A percentile compares a stretch with the other conserved stretches of the same genome.
phyloP scores from a whole-genome alignment of 2,113 vertebrate genomes.

The Gymnocephalus cernua region DNA sequence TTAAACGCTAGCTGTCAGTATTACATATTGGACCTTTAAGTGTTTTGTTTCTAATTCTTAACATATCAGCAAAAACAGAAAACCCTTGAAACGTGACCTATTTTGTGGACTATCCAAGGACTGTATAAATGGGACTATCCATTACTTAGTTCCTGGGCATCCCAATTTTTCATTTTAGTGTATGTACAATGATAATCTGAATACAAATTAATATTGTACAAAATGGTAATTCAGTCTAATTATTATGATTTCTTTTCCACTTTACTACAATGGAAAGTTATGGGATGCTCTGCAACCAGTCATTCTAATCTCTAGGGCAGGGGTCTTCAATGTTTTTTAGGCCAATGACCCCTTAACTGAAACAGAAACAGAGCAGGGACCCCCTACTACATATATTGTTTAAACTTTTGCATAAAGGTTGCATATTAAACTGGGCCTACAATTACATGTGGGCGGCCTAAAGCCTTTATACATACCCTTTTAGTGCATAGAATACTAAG shows the following conservation, averaged over 20 bases:
- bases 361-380: too few relatives aligned
- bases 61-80: neutral
- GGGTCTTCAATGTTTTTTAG: too few relatives aligned
- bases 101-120: neutral
- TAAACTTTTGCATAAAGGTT: too few relatives aligned
- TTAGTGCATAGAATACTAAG: too few relatives aligned
- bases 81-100: neutral
- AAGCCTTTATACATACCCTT: too few relatives aligned
- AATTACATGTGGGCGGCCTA: too few relatives aligned
- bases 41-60: neutral
- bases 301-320: neutral
- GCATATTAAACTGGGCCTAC: too few relatives aligned
- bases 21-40: neutral
- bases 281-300: conserved; percentile 12
- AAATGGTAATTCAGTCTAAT: neutral
- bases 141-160: neutral
- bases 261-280: neutral
- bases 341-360: too few relatives aligned
- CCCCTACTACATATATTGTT: too few relatives aligned
- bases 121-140: too few relatives aligned
- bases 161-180: neutral
- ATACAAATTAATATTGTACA: neutral
- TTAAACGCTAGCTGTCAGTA: too few relatives aligned
- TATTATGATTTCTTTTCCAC: neutral
- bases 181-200: neutral